Evolutionary conservation across 1,140 invertebrate species (phyloP), one percentile per base, ranked within the genome.

Genomic region (Diuraphis noxia): DNA sequence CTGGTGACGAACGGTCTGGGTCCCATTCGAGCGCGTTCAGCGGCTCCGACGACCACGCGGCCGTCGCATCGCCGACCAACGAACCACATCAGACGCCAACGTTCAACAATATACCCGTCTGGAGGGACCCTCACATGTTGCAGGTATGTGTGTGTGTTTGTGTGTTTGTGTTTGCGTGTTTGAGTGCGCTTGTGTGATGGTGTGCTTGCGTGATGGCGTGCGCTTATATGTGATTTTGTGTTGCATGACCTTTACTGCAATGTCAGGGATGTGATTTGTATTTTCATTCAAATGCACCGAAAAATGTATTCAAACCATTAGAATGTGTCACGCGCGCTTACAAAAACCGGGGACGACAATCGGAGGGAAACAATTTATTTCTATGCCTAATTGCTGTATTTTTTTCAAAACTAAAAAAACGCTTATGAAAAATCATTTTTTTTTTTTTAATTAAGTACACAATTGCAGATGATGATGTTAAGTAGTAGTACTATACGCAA

Each of bases 1-100:
- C 95, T 92, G 96, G 96, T 93, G 96, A 96, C 95, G 96, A 96
- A 93, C 95, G 96, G 88, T 95, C 95, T 92, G 96, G 96, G 92
- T 95, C 95, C 92, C 94, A 95, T 88, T 95, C 95, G 92, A 96
- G 95, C 92, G 96, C 95, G 46, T 94, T 96, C 77, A 96, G 95
- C 93, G 94, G 93, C 52, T 93, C 94, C 92, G 95, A 95, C 93
- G 94, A 95, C 91, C 94, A 94, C n/a, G 72, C 30, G 38, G 36
- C 93, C 93, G 40, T 93, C 92, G 21, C 93, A 82, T 30, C 82
- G 40, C 72, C 52, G 34, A 34, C 40, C 36, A n/a, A 56, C 46
- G 49, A 91, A 40, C 91, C 84, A 41, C 79, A 63, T 36, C 40
- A 30, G 13, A 30, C 25, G 43, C 19, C 19, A 9, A 30, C 43